These are phyloP conservation scores for Falco cherrug DNA, from an alignment of 2,797 vertebrate genomes.

Conservation along the genomic window DNA sequence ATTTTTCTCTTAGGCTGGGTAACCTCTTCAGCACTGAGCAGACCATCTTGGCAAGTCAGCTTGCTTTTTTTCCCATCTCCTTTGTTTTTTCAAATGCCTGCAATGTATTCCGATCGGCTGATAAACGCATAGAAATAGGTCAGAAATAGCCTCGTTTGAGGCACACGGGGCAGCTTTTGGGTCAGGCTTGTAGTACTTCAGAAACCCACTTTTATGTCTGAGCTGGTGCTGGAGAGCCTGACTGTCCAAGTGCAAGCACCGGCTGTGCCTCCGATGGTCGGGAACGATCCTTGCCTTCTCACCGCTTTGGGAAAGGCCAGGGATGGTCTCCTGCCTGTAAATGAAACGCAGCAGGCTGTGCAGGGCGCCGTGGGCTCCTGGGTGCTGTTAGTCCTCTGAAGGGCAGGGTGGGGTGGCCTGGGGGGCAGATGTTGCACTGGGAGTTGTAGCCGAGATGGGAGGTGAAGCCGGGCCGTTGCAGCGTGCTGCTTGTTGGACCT, in stretches of 20 bases:
- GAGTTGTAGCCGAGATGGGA: not conserved
- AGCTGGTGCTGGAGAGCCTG: not conserved
- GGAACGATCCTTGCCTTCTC: fast-evolving
- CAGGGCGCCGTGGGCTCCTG: fast-evolving
- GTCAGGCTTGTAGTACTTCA: not conserved
- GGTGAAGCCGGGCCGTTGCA: not conserved
- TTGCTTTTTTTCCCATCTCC: not conserved
- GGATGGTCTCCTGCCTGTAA: not conserved
- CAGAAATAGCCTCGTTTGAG: not conserved
- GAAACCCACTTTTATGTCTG: not conserved
- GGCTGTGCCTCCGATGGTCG: fast-evolving
- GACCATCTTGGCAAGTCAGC: not conserved
- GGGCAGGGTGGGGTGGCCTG: not conserved
- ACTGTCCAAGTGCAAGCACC: not conserved
- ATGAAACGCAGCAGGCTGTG: fast-evolving
- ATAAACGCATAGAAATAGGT: not conserved
- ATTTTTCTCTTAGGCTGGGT: not conserved
- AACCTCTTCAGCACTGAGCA: not conserved
- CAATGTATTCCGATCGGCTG: not conserved
- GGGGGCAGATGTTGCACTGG: not conserved
- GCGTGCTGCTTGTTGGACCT: not conserved
- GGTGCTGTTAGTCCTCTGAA: not conserved
- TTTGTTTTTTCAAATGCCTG: not conserved
- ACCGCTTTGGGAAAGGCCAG: not conserved
- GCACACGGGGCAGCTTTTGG: not conserved